phyloP scores from a whole-genome alignment of 2,797 vertebrate species.

The Tadarida brasiliensis region DNA sequence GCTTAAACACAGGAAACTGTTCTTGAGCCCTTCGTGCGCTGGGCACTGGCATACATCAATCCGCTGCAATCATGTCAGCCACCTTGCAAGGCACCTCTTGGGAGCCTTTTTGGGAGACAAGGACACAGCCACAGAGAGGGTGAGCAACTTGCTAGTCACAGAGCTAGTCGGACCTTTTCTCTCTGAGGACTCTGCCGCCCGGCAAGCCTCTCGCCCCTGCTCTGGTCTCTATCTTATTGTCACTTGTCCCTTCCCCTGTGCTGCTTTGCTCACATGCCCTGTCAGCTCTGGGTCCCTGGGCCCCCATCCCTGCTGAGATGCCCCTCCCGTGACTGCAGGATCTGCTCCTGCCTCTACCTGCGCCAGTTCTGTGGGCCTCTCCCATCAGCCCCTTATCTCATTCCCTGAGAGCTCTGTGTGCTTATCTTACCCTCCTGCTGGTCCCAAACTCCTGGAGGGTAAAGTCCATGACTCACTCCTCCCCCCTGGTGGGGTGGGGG shows the following conservation, averaged over 20 bases:
- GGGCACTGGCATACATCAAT: rapidly evolving
- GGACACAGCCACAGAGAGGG: neutral
- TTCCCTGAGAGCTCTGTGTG: neutral
- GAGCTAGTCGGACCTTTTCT: neutral
- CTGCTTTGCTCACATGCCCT: neutral
- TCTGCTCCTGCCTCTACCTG: neutral
- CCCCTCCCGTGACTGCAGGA: rapidly evolving
- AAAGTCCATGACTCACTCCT: constrained; percentile 47
- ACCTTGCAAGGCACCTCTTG: neutral
- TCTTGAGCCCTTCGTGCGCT: neutral
- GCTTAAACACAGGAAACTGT: neutral
- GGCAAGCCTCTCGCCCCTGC: neutral
- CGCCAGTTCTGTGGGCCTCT: neutral
- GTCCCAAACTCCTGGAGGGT: neutral
- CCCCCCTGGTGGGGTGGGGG: neutral
- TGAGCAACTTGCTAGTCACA: neutral
- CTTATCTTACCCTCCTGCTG: constrained; percentile 39
- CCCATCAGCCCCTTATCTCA: neutral
- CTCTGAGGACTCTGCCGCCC: neutral
- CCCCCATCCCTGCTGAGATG: neutral
- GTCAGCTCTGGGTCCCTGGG: neutral
- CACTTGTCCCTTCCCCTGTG: neutral
- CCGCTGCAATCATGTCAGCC: neutral
- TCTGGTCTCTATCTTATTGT: neutral
- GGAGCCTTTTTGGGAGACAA: neutral